A percentile compares a stretch with the other conserved stretches of the same genome.
Evolutionary conservation across 2,888 invertebrate genomes (phyloP).

Genomic region (Quadroppia sp.): DNA sequence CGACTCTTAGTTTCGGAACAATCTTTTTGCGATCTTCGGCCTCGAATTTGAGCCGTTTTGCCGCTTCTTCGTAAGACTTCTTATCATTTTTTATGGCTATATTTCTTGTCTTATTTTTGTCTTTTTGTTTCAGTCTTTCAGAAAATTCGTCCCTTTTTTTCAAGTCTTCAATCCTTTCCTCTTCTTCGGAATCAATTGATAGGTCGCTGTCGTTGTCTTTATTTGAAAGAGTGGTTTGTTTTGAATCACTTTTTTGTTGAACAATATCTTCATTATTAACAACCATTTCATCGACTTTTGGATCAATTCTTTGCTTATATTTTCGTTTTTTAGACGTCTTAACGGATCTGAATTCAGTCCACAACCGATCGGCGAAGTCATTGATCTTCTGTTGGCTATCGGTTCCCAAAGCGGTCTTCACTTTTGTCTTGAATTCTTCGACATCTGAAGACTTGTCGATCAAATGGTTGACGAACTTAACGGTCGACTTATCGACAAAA

Average conservation of each 20-base stretch:
- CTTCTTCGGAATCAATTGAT: constrained; percentile 12
- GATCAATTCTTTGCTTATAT: background rate
- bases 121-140: constrained; percentile 76
- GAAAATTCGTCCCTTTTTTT: constrained; percentile 92
- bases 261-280: background rate
- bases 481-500: constrained; percentile 1
- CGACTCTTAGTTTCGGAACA: constrained; percentile 72
- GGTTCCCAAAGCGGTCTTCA: constrained; percentile 12
- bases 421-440: constrained; percentile 2
- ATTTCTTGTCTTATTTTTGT: constrained; percentile 81
- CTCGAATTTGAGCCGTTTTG: constrained; percentile 81
- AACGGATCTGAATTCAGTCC: background rate
- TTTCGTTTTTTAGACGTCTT: background rate
- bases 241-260: background rate
- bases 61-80: constrained; percentile 71
- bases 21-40: constrained; percentile 77
- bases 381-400: background rate
- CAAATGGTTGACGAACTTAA: constrained; percentile 12
- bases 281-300: background rate
- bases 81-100: constrained; percentile 62
- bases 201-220: background rate
- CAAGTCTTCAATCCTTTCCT: constrained; percentile 73
- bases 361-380: background rate
- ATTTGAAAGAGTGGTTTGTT: background rate
- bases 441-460: background rate